These are phyloP conservation scores for Anthoscopus minutus DNA, from an alignment of 2,113 vertebrate species.

Conservation along the genomic window DNA sequence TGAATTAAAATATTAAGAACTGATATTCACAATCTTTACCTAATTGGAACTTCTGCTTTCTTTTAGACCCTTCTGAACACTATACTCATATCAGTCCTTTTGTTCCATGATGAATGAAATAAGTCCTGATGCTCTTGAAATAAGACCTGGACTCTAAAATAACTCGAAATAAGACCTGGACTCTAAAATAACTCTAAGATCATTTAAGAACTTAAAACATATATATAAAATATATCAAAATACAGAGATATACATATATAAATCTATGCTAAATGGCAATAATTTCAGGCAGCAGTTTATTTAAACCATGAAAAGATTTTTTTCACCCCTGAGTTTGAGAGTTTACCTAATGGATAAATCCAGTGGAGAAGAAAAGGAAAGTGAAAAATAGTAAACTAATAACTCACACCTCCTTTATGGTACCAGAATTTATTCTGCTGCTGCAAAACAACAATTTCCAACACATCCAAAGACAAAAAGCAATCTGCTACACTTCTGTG, in stretches of 20 bases:
- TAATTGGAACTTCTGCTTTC: conserved; percentile 36
- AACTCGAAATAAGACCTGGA: conserved; percentile 10
- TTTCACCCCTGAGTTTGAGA: not conserved
- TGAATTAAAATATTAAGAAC: conserved; percentile 14
- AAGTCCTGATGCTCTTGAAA: conserved; percentile 57
- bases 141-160: not conserved
- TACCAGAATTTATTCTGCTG: not conserved
- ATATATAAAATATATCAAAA: not conserved
- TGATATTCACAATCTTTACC: conserved; percentile 40
- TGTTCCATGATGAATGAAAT: conserved; percentile 73
- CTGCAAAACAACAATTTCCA: not conserved
- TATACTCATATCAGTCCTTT: conserved; percentile 63
- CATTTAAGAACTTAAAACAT: rapidly evolving
- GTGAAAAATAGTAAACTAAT: not conserved
- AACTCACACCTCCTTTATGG: not conserved
- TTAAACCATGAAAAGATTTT: not conserved
- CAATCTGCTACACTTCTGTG: not conserved
- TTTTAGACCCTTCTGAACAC: conserved; percentile 36
- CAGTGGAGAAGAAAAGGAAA: not conserved
- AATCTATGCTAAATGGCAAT: not conserved
- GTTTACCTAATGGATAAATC: not conserved
- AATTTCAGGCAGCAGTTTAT: not conserved
- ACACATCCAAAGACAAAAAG: not conserved
- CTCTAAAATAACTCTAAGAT: not conserved
- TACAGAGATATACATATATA: rapidly evolving